Evolutionary conservation across 2,797 vertebrate genomes (phyloP).

Genomic region (Enteromius paludinosus): DNA sequence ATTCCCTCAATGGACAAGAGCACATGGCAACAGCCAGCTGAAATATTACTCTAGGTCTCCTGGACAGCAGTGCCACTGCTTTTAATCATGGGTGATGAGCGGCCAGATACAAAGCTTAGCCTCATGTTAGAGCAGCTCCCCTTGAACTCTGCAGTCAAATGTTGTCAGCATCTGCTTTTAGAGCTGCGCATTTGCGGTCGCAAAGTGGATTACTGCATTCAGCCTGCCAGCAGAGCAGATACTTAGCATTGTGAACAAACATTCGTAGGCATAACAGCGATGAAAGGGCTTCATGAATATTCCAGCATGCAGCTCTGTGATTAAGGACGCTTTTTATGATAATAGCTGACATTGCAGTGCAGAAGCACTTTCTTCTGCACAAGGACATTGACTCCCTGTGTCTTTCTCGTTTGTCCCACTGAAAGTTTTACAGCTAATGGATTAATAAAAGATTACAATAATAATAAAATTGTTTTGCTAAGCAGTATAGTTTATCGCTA

Average conservation of each 20-base stretch:
- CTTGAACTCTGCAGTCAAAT: slow-evolving; percentile 8
- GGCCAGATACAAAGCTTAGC: slow-evolving; percentile 4
- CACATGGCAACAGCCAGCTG: slow-evolving; percentile 21
- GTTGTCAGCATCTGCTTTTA: slow-evolving; percentile 14
- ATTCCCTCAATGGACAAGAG: slow-evolving; percentile 36
- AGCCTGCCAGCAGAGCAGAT: neutral
- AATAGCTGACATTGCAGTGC: slow-evolving; percentile 29
- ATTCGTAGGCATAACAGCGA: neutral
- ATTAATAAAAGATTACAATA: neutral
- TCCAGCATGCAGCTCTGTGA: slow-evolving; percentile 26
- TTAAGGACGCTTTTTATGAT: slow-evolving; percentile 29
- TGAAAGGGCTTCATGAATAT: slow-evolving; percentile 45
- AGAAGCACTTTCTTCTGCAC: neutral
- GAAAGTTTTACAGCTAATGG: neutral
- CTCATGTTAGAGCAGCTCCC: slow-evolving; percentile 7
- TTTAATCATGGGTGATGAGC: slow-evolving; percentile 33
- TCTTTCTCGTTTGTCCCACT: neutral
- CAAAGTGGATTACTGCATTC: neutral
- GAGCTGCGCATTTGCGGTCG: neutral
- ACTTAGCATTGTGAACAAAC: neutral
- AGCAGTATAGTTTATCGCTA: neutral
- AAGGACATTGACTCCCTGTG: slow-evolving; percentile 13
- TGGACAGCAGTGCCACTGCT: slow-evolving; percentile 26
- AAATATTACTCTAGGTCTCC: slow-evolving; percentile 43
- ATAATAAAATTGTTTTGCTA: neutral